Conservation (phyloP, 2,113 vertebrate species). For the Sinocyclocheilus maitianheensis region DNA sequence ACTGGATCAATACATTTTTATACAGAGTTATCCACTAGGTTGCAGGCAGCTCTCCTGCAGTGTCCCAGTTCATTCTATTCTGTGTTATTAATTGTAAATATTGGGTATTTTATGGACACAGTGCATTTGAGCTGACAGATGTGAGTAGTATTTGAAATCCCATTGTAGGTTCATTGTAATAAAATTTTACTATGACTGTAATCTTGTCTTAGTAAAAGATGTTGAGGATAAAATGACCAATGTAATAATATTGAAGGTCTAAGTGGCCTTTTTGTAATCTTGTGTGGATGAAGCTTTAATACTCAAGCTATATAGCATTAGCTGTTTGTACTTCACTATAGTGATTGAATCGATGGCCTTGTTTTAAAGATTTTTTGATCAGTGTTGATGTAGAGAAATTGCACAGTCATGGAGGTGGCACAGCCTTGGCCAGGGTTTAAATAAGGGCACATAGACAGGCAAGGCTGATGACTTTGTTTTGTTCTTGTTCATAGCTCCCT, state of each 20-base stretch:
- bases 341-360: background rate
- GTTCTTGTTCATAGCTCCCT: background rate
- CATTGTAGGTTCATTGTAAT: background rate
- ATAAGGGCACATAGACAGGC: background rate
- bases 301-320: background rate
- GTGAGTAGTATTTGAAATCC: background rate
- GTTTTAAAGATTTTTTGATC: background rate
- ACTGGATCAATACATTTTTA: background rate
- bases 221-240: background rate
- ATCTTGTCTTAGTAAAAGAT: background rate
- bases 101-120: background rate
- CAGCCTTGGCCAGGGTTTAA: slow-evolving; percentile 37
- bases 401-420: slow-evolving; percentile 35
- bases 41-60: background rate
- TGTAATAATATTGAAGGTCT: background rate
- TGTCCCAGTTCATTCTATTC: background rate
- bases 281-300: background rate
- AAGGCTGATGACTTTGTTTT: slow-evolving; percentile 2
- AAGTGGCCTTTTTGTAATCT: background rate
- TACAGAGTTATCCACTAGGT: background rate
- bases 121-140: slow-evolving; percentile 1
- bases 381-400: slow-evolving; percentile 9
- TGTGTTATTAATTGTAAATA: background rate
- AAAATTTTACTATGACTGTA: background rate
- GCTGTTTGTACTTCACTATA: background rate